phyloP scores from a whole-genome alignment of 2,888 invertebrate species.

The Flexamia atlantica region DNA sequence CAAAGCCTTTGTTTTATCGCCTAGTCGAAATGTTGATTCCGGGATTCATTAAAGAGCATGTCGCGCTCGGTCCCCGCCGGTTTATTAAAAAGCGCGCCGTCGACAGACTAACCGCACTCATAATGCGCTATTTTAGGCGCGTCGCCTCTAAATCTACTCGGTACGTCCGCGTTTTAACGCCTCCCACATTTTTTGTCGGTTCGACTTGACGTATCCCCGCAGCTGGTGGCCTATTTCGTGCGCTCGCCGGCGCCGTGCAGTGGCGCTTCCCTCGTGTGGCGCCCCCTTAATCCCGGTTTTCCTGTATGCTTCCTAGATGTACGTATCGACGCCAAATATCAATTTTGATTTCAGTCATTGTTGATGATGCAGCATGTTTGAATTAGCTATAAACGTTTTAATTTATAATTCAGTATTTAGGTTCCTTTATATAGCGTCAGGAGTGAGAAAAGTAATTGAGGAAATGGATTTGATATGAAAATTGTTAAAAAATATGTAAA shows the following conservation, averaged over 20 bases:
- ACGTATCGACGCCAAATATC: background rate
- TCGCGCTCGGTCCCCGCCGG: background rate
- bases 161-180: slow-evolving; percentile 48
- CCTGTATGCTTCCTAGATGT: background rate
- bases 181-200: slow-evolving; percentile 46
- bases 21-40: slow-evolving; percentile 45
- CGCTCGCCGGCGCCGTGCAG: background rate
- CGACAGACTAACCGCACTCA: slow-evolving; percentile 44
- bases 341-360: background rate
- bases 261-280: background rate
- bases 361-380: too few relatives aligned
- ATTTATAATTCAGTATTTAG: too few relatives aligned
- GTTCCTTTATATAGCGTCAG: too few relatives aligned
- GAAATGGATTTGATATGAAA: too few relatives aligned
- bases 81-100: slow-evolving; percentile 37
- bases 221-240: slow-evolving; percentile 49
- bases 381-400: too few relatives aligned
- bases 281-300: background rate
- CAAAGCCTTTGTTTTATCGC: slow-evolving; percentile 39
- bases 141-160: slow-evolving; percentile 44
- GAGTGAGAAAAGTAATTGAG: too few relatives aligned
- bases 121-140: slow-evolving; percentile 52
- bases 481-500: too few relatives aligned
- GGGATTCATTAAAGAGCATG: slow-evolving; percentile 37
- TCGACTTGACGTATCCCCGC: slow-evolving; percentile 4